Evolutionary conservation across 2,797 vertebrate genomes (phyloP).

Genomic region (Podarcis lilfordi): DNA sequence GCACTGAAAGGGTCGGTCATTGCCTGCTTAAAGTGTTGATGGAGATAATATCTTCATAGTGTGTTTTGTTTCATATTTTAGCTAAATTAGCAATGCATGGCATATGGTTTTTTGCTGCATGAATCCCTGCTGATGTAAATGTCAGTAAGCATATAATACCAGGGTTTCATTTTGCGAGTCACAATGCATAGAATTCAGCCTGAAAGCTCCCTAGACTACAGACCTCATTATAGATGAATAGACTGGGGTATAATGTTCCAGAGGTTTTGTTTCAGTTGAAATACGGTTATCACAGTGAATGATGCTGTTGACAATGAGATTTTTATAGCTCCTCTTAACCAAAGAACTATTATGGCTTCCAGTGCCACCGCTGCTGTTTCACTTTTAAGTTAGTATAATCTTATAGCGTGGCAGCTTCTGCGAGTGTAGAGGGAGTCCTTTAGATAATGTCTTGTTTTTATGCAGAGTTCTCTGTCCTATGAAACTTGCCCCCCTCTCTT

Average conservation of each 20-base stretch:
- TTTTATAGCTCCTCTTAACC: conserved; percentile 58
- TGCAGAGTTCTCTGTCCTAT: conserved; percentile 40
- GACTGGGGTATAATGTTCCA: conserved; percentile 41
- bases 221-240: conserved; percentile 64
- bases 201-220: conserved; percentile 60
- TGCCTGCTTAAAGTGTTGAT: conserved; percentile 35
- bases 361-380: conserved; percentile 48
- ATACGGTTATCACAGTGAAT: conserved; percentile 63
- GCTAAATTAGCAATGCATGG: conserved; percentile 66
- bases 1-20: conserved; percentile 28
- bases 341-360: conserved; percentile 22
- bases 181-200: conserved; percentile 70
- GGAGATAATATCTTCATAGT: conserved; percentile 14
- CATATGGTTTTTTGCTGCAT: conserved; percentile 79
- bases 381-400: conserved; percentile 58
- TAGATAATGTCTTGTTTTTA: accelerated
- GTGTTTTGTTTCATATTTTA: conserved; percentile 58
- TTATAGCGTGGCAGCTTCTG: conserved; percentile 24
- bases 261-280: conserved; percentile 66
- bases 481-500: not conserved
- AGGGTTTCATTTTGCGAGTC: conserved; percentile 76
- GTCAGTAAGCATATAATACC: conserved; percentile 75
- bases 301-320: conserved; percentile 60
- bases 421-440: conserved; percentile 47
- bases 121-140: conserved; percentile 78